Percentiles rank a stretch among this genome's conserved stretches.
phyloP scores from a whole-genome alignment of 2,888 invertebrate genomes.

The Andrena praecox region DNA sequence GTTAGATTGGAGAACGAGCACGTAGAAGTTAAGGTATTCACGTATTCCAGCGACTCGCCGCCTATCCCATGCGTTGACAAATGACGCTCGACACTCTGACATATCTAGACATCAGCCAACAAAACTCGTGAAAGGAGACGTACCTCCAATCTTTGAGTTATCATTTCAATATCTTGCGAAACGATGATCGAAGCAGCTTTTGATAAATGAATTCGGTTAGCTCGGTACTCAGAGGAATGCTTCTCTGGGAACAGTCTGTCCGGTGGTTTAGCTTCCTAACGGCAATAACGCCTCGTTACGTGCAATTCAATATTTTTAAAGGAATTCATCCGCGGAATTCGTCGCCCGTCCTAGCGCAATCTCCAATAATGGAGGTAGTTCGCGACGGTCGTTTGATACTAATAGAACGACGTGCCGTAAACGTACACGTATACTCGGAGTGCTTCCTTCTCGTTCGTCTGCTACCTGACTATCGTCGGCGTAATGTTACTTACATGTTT shows the following conservation, averaged over 20 bases:
- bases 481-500: conserved; percentile 55
- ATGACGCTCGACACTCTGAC: conserved; percentile 51
- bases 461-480: conserved; percentile 31
- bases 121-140: background rate
- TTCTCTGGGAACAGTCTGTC: background rate
- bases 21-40: conserved; percentile 67
- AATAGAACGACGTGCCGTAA: conserved; percentile 35
- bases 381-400: conserved; percentile 34
- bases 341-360: conserved; percentile 8
- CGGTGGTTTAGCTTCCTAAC: background rate
- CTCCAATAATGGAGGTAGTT: conserved; percentile 29
- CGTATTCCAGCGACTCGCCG: conserved; percentile 56
- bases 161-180: background rate
- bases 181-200: background rate
- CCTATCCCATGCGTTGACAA: conserved; percentile 49
- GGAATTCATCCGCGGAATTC: conserved; percentile 5
- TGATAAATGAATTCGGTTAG: background rate
- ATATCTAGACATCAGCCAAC: conserved; percentile 16
- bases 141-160: background rate
- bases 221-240: background rate
- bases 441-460: conserved; percentile 22
- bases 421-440: conserved; percentile 33
- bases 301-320: conserved; percentile 6
- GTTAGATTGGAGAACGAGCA: conserved; percentile 59
- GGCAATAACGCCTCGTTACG: background rate